Conservation (phyloP, 2,797 vertebrate genomes). For the Toxotes lorentzi region DNA sequence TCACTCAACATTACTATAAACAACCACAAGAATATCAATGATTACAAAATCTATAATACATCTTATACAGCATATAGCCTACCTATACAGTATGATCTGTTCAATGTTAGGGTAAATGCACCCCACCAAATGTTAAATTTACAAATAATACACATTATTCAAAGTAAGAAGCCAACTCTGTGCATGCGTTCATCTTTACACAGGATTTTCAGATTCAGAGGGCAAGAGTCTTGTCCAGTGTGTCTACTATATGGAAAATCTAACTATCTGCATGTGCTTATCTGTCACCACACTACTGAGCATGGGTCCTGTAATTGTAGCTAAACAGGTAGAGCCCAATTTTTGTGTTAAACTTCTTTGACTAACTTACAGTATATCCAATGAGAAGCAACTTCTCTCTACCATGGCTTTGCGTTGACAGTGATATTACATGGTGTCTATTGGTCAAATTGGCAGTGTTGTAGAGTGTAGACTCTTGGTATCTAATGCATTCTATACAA, state of each 20-base stretch:
- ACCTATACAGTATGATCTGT: slow-evolving; percentile 45
- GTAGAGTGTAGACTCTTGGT: slow-evolving; percentile 41
- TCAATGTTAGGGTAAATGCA: slow-evolving; percentile 47
- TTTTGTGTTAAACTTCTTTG: slow-evolving; percentile 25
- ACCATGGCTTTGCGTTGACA: slow-evolving; percentile 19
- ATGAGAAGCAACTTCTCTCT: slow-evolving; percentile 25
- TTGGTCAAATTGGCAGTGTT: slow-evolving; percentile 76
- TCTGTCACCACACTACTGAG: slow-evolving; percentile 46
- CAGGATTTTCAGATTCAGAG: slow-evolving; percentile 30
- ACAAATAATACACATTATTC: slow-evolving; percentile 66
- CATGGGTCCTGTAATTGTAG: slow-evolving; percentile 33
- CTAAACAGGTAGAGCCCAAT: slow-evolving; percentile 26
- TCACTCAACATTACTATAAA: slow-evolving; percentile 68
- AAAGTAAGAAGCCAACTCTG: slow-evolving; percentile 59
- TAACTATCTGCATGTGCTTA: slow-evolving; percentile 29
- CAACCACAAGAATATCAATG: slow-evolving; percentile 62
- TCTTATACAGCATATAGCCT: slow-evolving; percentile 50
- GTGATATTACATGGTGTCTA: slow-evolving; percentile 53
- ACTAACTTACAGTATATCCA: slow-evolving; percentile 18
- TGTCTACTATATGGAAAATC: slow-evolving; percentile 37
- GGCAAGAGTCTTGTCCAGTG: slow-evolving; percentile 11
- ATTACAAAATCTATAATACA: slow-evolving; percentile 79
- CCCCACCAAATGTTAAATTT: slow-evolving; percentile 46
- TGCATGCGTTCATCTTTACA: slow-evolving; percentile 52
- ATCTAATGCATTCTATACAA: slow-evolving; percentile 47